phyloP scores from a whole-genome alignment of 2,888 invertebrate species.

The Tenodera sinensis region DNA sequence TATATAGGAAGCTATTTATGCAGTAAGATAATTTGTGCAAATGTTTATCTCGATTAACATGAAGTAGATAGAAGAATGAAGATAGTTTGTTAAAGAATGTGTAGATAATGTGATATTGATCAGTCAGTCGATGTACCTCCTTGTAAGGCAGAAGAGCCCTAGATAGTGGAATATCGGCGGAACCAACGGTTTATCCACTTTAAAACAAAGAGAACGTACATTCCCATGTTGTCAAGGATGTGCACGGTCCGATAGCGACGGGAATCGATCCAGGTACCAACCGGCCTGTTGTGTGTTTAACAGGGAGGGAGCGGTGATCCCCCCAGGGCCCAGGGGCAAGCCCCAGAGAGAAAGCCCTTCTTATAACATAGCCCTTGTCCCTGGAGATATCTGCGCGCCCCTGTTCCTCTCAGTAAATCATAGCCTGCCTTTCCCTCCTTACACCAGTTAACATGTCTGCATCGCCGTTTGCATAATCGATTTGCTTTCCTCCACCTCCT shows the following conservation, averaged over 20 bases:
- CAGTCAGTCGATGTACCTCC: no score
- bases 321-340: neutral
- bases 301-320: neutral
- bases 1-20: no score
- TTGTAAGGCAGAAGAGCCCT: no score
- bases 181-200: neutral
- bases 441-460: neutral
- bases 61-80: no score
- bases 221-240: neutral
- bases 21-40: no score
- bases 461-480: neutral
- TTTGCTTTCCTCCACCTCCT: neutral
- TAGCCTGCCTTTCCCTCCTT: neutral
- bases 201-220: neutral
- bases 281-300: neutral
- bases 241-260: neutral
- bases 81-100: no score
- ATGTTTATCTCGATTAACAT: no score
- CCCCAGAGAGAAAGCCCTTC: neutral
- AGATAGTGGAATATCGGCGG: no score
- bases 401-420: neutral
- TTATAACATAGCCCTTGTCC: slow-evolving; percentile 19
- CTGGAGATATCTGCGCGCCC: slow-evolving; percentile 5
- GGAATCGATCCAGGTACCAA: neutral
- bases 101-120: no score